A percentile compares a stretch with the other conserved stretches of the same genome.
phyloP scores from a whole-genome alignment of 1,140 invertebrate species.

The Meloidogyne floridensis region DNA sequence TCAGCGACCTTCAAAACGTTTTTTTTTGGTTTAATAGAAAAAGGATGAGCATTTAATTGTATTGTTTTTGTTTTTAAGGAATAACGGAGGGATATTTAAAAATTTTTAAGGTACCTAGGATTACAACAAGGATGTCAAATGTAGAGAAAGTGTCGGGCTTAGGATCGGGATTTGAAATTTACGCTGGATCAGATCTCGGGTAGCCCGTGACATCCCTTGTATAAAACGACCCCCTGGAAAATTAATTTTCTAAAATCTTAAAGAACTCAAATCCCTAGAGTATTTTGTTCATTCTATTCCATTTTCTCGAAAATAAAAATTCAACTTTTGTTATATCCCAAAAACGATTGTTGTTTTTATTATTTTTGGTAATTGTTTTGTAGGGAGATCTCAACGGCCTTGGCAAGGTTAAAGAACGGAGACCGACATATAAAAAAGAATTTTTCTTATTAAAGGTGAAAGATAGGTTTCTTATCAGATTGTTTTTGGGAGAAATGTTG shows the following conservation, averaged over 20 bases:
- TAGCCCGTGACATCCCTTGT: too few relatives aligned
- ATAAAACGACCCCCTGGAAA: not conserved
- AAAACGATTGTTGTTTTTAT: not conserved
- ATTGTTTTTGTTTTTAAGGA: not conserved
- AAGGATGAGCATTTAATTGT: slow-evolving; percentile 7
- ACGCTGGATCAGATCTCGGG: too few relatives aligned
- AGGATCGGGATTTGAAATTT: too few relatives aligned
- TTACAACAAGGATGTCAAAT: too few relatives aligned
- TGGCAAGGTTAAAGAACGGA: not conserved
- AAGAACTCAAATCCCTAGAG: too few relatives aligned
- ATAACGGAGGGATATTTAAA: not conserved
- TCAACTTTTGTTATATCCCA: not conserved
- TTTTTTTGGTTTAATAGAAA: not conserved
- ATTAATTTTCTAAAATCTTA: not conserved
- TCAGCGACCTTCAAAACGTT: not conserved
- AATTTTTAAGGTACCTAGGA: not conserved
- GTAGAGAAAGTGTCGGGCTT: too few relatives aligned
- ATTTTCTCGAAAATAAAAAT: too few relatives aligned
- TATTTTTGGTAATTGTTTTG: not conserved
- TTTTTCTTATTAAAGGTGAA: not conserved
- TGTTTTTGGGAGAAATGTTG: not conserved
- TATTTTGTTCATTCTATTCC: too few relatives aligned
- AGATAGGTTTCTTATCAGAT: not conserved
- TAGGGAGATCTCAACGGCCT: not conserved
- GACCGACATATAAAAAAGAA: not conserved